Base-by-base conservation (phyloP, 2,113 vertebrate species). In the Ifrita kowaldi region DNA sequence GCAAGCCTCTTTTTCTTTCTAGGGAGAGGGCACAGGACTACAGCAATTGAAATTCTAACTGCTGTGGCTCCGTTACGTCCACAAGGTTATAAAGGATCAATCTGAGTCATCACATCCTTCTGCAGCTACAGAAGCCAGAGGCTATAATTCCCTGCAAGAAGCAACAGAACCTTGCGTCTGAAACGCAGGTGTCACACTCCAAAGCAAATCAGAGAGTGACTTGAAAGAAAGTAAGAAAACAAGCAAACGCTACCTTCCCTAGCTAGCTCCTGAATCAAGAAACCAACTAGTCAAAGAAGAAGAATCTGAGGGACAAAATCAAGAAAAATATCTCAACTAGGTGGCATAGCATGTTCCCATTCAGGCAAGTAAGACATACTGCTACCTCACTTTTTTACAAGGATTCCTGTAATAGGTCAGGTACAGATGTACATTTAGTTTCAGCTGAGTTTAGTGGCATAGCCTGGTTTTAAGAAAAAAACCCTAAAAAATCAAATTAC, bases 401-500 rank as follows among this genome's bases (percentile, higher is more conserved):
- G 6, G 23, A 52, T 22, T 76, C 16, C 20, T 57, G 33, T 17
- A 77, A 41, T 4, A 62, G 37, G 33, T 33, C 17, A 69, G 27
- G 8, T 84, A 47, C 23, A 41, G 27, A 41, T 16, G 37, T 32
- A 74, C 4, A 42, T n/a, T 63, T 70, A 73, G 16, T 39, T 88
- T 81, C 75, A 89, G 19, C 16, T 46, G 39, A 63, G 7, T 90
- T 69, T 44, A 62, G 52, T 27, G 33, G 14, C 15, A 27, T 2
- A 90, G 13, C 5, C 19, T 59, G 24, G 9, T 8, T 84, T 83
- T 57, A n/a, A 82, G 12, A 2, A 69, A 56, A 57, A n/a, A 22
- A 10, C 0, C 0, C 0, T 8, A 16, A 30, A 77, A 47, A 22
- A 37, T 23, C 7, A 42, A 46, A 33, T 14, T 32, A 41, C 16